Evolutionary conservation across 2,797 vertebrate genomes (phyloP), one percentile per base, ranked within the genome.

Genomic region (Glossophaga mutica): DNA sequence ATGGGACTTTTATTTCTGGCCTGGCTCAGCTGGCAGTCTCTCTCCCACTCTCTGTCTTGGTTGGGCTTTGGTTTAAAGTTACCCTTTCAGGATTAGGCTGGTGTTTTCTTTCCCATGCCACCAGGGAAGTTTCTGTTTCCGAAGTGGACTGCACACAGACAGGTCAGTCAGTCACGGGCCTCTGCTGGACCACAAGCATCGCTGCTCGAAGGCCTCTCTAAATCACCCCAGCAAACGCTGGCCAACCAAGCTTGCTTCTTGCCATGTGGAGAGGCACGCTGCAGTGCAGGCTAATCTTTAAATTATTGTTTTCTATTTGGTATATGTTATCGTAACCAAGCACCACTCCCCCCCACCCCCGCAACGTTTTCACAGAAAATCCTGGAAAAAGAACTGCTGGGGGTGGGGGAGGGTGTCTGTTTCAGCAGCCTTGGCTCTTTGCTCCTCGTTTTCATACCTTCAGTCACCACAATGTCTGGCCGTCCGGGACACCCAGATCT

Each of bases 51-150:
- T 83, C 76, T 91, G 91, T 94, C 96, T 93, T 92, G 67, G 90
- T 87, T 74, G 90, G 91, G 89, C 96, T 98, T 97, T 94, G 95
- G 93, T 96, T 96, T 97, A 97, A 96, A 91, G 95, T 97, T 97
- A 92, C 96, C 62, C 87, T 96, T 97, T 92, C 70, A 92, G 94
- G 88, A 97, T 97, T 94, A 94, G 91, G 42, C 52, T 59, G 65
- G 83, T 96, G 94, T 97, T 97, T 97, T 97, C 96, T 95, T 97
- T 97, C 95, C 62, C 86, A 55, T 96, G 88, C 96, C 95, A 96
- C 84, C 76, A 19, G 97, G 94, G 94, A 97, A 97, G 96, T 94
- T 92, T 98, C 96, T 97, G 91, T 97, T 97, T 96, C 93, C 73
- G 67, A 97, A 95, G 94, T 65, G 89, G 96, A 93, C 37, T 1